Base-by-base conservation (phyloP, 92 coral and sea anemone genomes). In the Heliopora coerulea region DNA sequence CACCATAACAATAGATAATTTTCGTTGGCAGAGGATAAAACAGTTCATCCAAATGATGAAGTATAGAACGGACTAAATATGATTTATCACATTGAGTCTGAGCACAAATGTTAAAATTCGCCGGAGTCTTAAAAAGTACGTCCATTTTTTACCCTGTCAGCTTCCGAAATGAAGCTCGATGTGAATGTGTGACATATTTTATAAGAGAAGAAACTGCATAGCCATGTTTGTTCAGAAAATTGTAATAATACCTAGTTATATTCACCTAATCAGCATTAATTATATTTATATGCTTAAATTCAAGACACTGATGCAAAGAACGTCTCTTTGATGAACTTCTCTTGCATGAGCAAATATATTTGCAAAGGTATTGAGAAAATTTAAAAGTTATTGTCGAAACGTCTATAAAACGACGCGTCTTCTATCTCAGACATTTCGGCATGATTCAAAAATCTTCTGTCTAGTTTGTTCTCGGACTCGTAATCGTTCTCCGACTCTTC, bases 21-120 rank as follows among this genome's bases (percentile, higher is more conserved):
- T 56, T 19, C 2, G 62, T 1, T 56, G 62, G 62, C 1, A 56
- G 25, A 1, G 62, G 62, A 56, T 56, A 17, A 56, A 56, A 56
- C 25, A 56, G 27, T 17, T 56, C 62, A 21, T 56, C 62, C 23
- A 56, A 10, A 56, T 56, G 62, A 56, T n/a, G 23, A 11, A 56
- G 31, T 11, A 56, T 56, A 56, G 62, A 56, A 14, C 62, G 62
- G 23, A 56, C 62, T 56, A 56, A 56, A 24, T 56, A 56, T 24
- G 62, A 56, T 56, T 56, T 56, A 17, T 28, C 62, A 56, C 25
- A 21, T n/a, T 56, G 62, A n/a, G 25, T 56, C 23, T 56, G 62
- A 23, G 25, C 62, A 56, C 62, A 56, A 56, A 56, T 56, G 62
- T 56, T 17, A 56, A 56, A 56, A 56, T 56, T 56, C 23, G 62